Evolutionary conservation across 2,113 vertebrate species (phyloP).

Genomic region (Cochlearius cochlearius): DNA sequence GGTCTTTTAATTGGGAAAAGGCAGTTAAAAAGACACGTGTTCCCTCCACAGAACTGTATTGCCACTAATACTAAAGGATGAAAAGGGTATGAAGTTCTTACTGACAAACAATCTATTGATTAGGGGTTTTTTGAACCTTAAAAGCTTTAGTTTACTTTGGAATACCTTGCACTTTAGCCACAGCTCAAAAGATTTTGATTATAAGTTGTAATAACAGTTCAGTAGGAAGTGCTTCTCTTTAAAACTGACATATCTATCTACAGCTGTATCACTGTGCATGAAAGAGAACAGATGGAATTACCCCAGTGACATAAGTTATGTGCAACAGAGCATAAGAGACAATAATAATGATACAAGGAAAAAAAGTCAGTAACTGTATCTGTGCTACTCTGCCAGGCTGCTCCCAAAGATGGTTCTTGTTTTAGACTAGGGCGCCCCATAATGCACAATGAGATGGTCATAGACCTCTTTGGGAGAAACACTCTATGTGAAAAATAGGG

Average conservation of each 20-base stretch:
- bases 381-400: neutral
- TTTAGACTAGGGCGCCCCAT: neutral
- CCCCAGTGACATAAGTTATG: neutral
- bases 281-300: neutral
- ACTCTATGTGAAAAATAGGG: fast-evolving
- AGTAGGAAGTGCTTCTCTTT: neutral
- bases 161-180: neutral
- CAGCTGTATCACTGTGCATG: neutral
- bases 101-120: constrained; percentile 12
- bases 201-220: neutral
- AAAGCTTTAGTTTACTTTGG: constrained; percentile 11
- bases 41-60: neutral
- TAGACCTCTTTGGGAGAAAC: neutral
- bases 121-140: neutral
- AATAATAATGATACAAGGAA: neutral
- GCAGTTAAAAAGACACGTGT: constrained; percentile 16
- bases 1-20: constrained; percentile 17
- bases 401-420: neutral
- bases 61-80: neutral
- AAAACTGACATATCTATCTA: neutral
- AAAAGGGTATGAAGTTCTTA: constrained; percentile 11
- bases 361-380: neutral
- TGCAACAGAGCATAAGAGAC: neutral
- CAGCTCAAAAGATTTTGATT: neutral
- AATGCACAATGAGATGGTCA: neutral